Evolutionary conservation across 2,888 invertebrate genomes (phyloP).

Genomic region (Cheilosia impressa): DNA sequence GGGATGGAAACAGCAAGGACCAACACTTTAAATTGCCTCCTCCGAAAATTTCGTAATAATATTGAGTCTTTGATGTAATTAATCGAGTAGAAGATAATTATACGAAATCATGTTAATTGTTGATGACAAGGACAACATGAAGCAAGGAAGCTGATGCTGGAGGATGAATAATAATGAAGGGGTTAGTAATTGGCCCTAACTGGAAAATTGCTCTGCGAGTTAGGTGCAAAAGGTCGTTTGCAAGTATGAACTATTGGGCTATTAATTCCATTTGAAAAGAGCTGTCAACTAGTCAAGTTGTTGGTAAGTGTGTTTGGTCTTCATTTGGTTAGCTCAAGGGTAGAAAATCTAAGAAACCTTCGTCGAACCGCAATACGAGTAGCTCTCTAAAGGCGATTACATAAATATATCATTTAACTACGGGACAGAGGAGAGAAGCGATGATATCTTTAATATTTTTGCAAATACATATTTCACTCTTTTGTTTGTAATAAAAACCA

Average conservation of each 20-base stretch:
- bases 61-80: conserved; percentile 72
- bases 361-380: no score
- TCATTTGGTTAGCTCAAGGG: no score
- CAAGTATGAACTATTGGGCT: conserved; percentile 50
- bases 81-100: conserved; percentile 76
- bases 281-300: conserved; percentile 11
- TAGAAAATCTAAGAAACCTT: no score
- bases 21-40: conserved; percentile 46
- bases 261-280: conserved; percentile 19
- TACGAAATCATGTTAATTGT: conserved; percentile 68
- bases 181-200: conserved; percentile 50
- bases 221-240: conserved; percentile 41
- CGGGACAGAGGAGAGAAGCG: no score
- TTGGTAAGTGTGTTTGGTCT: background rate
- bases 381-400: no score
- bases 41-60: conserved; percentile 39
- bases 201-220: conserved; percentile 40
- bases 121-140: conserved; percentile 43
- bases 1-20: background rate
- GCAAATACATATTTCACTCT: no score
- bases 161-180: conserved; percentile 13
- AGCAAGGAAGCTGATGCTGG: conserved; percentile 3
- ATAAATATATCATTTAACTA: no score
- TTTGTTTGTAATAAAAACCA: no score
- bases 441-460: no score